Conservation (phyloP, 2,888 invertebrate genomes). For the Platerodrilus igneus region DNA sequence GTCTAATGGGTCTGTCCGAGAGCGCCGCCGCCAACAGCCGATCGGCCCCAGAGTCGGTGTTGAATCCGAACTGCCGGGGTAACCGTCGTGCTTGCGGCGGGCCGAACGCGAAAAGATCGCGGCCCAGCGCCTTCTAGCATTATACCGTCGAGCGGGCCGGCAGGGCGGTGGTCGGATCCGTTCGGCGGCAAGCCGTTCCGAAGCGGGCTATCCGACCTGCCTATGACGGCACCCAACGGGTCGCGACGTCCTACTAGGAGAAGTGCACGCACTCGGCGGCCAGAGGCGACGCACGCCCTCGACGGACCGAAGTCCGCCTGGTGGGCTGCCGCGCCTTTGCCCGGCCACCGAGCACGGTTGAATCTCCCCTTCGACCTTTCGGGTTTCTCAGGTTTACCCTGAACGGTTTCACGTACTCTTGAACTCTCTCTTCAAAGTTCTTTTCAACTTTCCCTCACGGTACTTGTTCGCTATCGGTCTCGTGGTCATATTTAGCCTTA, state of each 20-base stretch:
- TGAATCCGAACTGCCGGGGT: conserved; percentile 24
- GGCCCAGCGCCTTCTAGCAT: conserved; percentile 13
- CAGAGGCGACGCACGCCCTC: conserved; percentile 18
- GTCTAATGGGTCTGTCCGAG: conserved; percentile 13
- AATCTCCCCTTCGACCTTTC: conserved; percentile 36
- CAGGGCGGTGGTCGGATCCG: too few relatives aligned
- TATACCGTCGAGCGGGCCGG: conserved; percentile 27
- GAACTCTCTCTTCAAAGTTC: conserved; percentile 48
- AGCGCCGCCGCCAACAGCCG: conserved; percentile 4
- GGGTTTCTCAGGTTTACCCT: conserved; percentile 39
- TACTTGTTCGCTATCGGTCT: conserved; percentile 61
- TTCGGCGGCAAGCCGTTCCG: conserved; percentile 10
- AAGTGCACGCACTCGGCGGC: conserved; percentile 43
- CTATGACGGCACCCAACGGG: conserved; percentile 50
- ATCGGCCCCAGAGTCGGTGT: conserved; percentile 5
- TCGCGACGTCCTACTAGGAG: conserved; percentile 54
- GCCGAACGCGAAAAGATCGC: conserved; percentile 23
- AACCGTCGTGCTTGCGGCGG: conserved; percentile 37
- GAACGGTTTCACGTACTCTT: conserved; percentile 52
- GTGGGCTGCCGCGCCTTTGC: conserved; percentile 12
- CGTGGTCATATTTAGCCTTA: conserved; percentile 55
- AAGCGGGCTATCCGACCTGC: conserved; percentile 32
- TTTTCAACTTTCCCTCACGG: conserved; percentile 44
- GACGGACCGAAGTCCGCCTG: conserved; percentile 16
- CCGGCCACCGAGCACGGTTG: conserved; percentile 25